Conservation (phyloP, 2,888 invertebrate genomes). For the Labia minor region DNA sequence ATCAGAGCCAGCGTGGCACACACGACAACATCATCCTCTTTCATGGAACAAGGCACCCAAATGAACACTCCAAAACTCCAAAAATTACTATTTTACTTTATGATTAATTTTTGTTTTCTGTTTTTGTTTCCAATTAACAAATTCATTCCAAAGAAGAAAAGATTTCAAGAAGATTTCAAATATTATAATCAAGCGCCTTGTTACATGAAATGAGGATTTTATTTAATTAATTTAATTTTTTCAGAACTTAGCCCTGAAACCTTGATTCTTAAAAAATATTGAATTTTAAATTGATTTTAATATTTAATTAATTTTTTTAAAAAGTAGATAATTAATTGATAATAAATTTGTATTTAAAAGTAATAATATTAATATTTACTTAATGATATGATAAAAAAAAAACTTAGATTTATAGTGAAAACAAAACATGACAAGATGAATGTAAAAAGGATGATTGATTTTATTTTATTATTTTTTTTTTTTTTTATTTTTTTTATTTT, state of each 20-base stretch:
- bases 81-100: too few relatives aligned
- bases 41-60: not conserved
- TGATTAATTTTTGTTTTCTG: not conserved
- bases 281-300: not conserved
- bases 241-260: not conserved
- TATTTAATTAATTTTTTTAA: not conserved
- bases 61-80: too few relatives aligned
- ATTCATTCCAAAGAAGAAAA: not conserved
- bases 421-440: not conserved
- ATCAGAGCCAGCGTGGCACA: not conserved
- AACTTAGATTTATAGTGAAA: not conserved
- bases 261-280: not conserved
- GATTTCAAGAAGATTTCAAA: too few relatives aligned
- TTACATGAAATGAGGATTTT: not conserved
- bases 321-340: not conserved
- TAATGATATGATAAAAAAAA: not conserved
- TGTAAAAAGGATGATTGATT: not conserved
- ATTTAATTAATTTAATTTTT: constrained; percentile 3
- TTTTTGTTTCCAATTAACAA: not conserved
- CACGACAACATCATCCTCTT: not conserved
- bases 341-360: not conserved
- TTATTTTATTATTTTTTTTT: too few relatives aligned
- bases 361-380: not conserved
- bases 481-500: too few relatives aligned
- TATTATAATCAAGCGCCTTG: not conserved